Base-by-base conservation (phyloP, 37 sponge, comb jelly and placozoan species). In the Aplysina aerophoba region DNA sequence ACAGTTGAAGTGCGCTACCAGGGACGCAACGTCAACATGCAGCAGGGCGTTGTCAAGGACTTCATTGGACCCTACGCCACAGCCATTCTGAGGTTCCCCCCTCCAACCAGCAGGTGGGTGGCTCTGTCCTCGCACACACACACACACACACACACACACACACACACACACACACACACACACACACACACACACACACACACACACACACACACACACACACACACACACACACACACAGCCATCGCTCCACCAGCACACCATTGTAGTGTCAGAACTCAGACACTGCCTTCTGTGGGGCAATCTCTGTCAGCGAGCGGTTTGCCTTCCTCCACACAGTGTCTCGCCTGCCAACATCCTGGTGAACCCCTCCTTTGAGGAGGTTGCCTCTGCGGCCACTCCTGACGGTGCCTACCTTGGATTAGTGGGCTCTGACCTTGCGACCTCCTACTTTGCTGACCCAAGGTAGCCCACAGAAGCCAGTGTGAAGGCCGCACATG, bases 391-490 rank as follows among this genome's bases (percentile, higher is more conserved):
- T 83, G 71, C 84, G 21, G 55, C 64, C 31, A 68, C 64, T 50
- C 68, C 69, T 24, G 84, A 83, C 25, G 84, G 55, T 37, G 84
- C 84, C 44, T 83, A 83, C 71, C 69, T 83, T 55, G 44, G 30
- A 54, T 44, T 44, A 8, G 55, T 83, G 14, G 38, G 34, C 25
- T 4, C 64, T 31, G 84, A 83, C 69, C 24, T 27, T 6, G 68
- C 71, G 4, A 44, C 64, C 56, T 41, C 71, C 41, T 83, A 67
- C 66, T 55, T 83, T 0, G 71, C 84, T 17, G 84, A 83, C 31
- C 55, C 84, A 22, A 83, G 84, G 84, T 83, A 27, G 31, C 1
- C 3, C 50, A 44, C 50, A 44, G 6, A 3, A 44, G 50, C 50
- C 50, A 44, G 50, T 44, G 6, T 44, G 50, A 44, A 44, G 50